Evolutionary conservation across 2,797 vertebrate species (phyloP).

Genomic region (Pagetopsis macropterus): DNA sequence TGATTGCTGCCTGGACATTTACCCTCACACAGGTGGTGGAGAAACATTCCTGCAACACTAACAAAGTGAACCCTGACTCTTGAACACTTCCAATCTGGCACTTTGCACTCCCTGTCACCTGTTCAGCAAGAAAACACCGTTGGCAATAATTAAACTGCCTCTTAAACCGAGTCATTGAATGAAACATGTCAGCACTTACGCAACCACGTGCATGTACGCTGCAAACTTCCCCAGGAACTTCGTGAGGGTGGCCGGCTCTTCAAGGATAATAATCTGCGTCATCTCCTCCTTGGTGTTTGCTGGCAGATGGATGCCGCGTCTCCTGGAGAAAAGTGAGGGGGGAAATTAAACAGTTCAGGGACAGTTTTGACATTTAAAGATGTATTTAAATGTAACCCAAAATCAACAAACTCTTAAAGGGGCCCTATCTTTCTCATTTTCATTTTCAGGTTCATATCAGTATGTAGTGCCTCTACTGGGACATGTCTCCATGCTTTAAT

Average conservation of each 20-base stretch:
- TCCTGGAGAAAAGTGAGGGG: slow-evolving; percentile 72
- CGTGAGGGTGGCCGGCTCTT: slow-evolving; percentile 80
- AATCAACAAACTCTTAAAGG: too few species aligned
- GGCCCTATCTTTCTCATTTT: too few species aligned
- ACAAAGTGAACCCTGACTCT: slow-evolving; percentile 18
- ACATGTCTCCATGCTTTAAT: too few species aligned
- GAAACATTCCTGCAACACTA: slow-evolving; percentile 8
- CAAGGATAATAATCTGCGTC: slow-evolving; percentile 71
- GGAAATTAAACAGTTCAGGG: not conserved
- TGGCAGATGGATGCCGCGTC: slow-evolving; percentile 84
- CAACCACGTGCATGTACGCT: slow-evolving; percentile 91
- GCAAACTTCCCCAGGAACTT: slow-evolving; percentile 88
- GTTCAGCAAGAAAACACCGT: slow-evolving; percentile 14
- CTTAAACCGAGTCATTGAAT: slow-evolving; percentile 1
- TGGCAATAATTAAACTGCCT: not conserved
- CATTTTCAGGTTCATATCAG: too few species aligned
- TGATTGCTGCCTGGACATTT: slow-evolving; percentile 35
- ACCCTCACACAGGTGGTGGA: not conserved
- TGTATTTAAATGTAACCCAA: too few species aligned
- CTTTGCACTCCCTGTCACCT: slow-evolving; percentile 18
- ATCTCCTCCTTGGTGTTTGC: slow-evolving; percentile 76
- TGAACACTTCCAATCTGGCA: not conserved
- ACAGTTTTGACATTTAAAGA: not conserved
- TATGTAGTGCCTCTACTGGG: accelerated
- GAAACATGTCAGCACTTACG: slow-evolving; percentile 80